phyloP scores from a whole-genome alignment of 92 coral and sea anemone species.

The Paragorgia papillata region DNA sequence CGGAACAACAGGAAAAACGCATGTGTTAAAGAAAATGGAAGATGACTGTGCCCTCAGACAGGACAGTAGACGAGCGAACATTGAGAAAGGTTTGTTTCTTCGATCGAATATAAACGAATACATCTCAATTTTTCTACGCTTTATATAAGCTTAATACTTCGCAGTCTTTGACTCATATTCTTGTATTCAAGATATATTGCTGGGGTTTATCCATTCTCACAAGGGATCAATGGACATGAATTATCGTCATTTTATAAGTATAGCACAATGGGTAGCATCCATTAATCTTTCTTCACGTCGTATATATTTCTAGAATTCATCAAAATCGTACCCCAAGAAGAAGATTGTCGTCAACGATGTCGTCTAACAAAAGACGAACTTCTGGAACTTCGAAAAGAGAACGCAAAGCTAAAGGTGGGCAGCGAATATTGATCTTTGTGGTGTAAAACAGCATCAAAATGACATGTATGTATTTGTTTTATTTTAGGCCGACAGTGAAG shows the following conservation, averaged over 20 bases:
- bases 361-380: slow-evolving; percentile 71
- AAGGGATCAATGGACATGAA: too few species aligned
- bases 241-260: too few species aligned
- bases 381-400: slow-evolving; percentile 73
- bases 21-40: neutral
- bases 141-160: too few species aligned
- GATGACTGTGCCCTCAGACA: slow-evolving; percentile 91
- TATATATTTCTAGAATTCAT: slow-evolving; percentile 70
- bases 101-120: too few species aligned
- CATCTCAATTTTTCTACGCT: too few species aligned
- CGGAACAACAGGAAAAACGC: neutral
- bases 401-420: slow-evolving; percentile 77
- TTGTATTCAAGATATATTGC: too few species aligned
- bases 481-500: slow-evolving; percentile 90
- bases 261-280: neutral
- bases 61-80: slow-evolving; percentile 80
- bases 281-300: too few species aligned
- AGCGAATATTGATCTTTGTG: neutral
- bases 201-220: too few species aligned
- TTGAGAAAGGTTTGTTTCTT: slow-evolving; percentile 91
- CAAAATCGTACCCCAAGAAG: slow-evolving; percentile 89
- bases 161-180: too few species aligned
- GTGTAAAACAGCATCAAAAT: neutral
- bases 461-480: neutral
- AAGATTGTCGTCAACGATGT: slow-evolving; percentile 97